Evolutionary conservation across 2,888 invertebrate genomes (phyloP), one percentile per base, ranked within the genome.

Genomic region (Choreutis nemorana): DNA sequence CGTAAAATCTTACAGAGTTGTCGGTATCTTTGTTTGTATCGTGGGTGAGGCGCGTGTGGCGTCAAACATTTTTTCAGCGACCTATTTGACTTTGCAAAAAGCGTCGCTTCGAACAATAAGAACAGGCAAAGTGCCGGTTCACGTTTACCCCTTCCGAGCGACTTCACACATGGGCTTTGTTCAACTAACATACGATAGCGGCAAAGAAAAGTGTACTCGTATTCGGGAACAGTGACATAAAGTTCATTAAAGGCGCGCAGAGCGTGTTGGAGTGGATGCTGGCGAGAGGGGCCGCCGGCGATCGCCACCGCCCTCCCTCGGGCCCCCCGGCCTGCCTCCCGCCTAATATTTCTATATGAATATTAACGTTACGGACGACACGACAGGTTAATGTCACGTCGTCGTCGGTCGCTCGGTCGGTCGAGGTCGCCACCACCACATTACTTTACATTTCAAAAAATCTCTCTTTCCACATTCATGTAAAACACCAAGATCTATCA

Each of bases 201-300:
- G 55, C 66, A 70, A 68, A 67, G 73, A 71, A 72, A 73, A 77
- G 77, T 72, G 72, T 71, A 62, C 77, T 71, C 67, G 60, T 72
- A 64, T 68, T 64, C 63, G 64, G 60, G 55, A 66, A 63, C 65
- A 62, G 65, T 66, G 70, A 71, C 71, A 67, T 66, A 77, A 73
- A 75, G 75, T 75, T 77, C 73, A 73, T 77, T 77, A 77, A 70
- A 73, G 71, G 68, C 65, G 61, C 54, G 60, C 62, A 55, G 62
- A 60, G 70, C 77, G 77, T 77, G 75, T 71, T 65, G 54, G 67
- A 70, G 73, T 67, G 72, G 61, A 55, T 49, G 63, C 53, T 50
- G 53, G 52, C 55, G 56, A 39, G 52, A 54, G 70, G 59, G 60
- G 57, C 45, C 55, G 54, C 34, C 30, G 33, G 36, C 38, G 28